Base-by-base conservation (phyloP, 2,113 vertebrate genomes). In the Neogobius melanostomus region DNA sequence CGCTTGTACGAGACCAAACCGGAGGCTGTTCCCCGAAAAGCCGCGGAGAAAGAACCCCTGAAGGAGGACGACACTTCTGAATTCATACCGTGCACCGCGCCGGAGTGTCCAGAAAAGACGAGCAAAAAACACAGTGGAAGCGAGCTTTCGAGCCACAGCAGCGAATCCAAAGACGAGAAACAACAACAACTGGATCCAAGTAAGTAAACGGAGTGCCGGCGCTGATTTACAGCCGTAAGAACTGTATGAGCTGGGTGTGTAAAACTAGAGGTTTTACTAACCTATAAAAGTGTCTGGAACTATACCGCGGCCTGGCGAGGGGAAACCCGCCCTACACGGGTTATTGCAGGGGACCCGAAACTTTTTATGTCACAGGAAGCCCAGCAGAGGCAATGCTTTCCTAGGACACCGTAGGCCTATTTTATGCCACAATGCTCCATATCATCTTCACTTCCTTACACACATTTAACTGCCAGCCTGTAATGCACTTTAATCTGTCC, bases 201-300 rank as follows among this genome's bases (percentile, higher is more conserved):
- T 98, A 97, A 98, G 97, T 97, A 82, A 88, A 94, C 94, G 89
- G 93, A 96, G 96, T 95, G 93, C 94, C 62, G 78, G 83, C 69
- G 16, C 84, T 98, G 97, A 98, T 98, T 99, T 98, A 99, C 94
- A 95, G 87, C 95, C 88, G 85, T 49, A 84, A 86, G 94, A 95
- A 95, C 95, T 94, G 95, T 94, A 95, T 91, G 95, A 93, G 94
- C 95, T 91, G 93, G 95, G 94, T 96, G 95, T 95, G 95, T 95
- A 97, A 97, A 98, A 96, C 95, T 93, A 92, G 94, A 95, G 95
- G 92, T 98, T 98, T 98, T 98, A 99, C 97, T 96, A 97, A 98
- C 95, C 97, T 96, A 98, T 99, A 98, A 99, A 99, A 98, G 95
- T 95, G 95, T 97, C 96, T 95, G 92, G 93, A 91, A 92, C 93